Evolutionary conservation across 2,113 vertebrate species (phyloP).

Genomic region (Microcebus ravelobensis): DNA sequence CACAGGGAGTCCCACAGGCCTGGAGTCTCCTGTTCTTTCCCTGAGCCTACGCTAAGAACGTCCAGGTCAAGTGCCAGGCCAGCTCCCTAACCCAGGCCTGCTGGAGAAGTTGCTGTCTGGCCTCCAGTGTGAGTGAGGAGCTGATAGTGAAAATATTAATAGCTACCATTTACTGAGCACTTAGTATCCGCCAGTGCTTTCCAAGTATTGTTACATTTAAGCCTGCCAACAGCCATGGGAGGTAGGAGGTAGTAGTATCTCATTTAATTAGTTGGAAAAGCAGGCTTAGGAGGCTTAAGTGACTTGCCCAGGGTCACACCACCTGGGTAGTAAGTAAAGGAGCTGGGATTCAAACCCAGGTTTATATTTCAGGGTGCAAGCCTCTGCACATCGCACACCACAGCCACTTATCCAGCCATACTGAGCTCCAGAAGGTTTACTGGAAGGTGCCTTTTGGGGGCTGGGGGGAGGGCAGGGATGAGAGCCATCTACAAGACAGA

Average conservation of each 20-base stretch:
- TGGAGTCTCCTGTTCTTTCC: not conserved
- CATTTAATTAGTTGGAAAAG: not conserved
- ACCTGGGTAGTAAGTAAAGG: not conserved
- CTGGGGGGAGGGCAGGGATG: not conserved
- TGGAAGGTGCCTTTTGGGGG: not conserved
- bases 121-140: not conserved
- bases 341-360: not conserved
- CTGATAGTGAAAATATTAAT: not conserved
- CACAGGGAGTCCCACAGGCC: not conserved
- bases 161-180: not conserved
- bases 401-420: not conserved
- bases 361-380: not conserved
- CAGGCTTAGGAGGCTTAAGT: not conserved
- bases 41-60: not conserved
- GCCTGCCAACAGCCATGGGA: not conserved
- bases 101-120: constrained; percentile 16
- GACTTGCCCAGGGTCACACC: constrained; percentile 33
- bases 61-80: not conserved
- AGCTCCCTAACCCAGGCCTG: not conserved
- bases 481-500: not conserved
- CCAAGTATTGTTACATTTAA: not conserved
- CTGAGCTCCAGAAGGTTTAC: not conserved
- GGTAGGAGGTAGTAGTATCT: not conserved
- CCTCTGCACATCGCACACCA: not conserved
- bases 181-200: not conserved